These are phyloP conservation scores for Criorhina ranunculi DNA, from an alignment of 2,888 invertebrate genomes.

Conservation along the genomic window DNA sequence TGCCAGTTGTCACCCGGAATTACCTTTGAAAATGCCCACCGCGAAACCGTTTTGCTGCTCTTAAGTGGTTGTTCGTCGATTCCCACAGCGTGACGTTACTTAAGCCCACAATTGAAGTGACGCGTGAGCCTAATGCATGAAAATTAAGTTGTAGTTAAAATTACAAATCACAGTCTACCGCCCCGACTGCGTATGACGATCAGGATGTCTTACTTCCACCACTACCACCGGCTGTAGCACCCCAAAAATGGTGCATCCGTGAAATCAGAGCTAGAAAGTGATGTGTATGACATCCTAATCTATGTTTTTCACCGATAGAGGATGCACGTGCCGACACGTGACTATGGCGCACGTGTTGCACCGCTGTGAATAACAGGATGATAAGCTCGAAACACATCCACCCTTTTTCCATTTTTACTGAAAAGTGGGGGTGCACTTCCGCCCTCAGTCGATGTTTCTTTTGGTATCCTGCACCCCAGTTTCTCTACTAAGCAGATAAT, in stretches of 20 bases:
- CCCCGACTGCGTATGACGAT: constrained; percentile 53
- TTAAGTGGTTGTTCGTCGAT: constrained; percentile 48
- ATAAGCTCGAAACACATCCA: constrained; percentile 71
- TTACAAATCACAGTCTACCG: constrained; percentile 69
- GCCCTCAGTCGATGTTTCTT: constrained; percentile 29
- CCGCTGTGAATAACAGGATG: constrained; percentile 78
- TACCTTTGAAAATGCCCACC: constrained; percentile 39
- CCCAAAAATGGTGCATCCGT: constrained; percentile 56
- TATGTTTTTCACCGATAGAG: constrained; percentile 77
- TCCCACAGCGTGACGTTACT: constrained; percentile 58
- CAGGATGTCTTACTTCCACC: constrained; percentile 20
- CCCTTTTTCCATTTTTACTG: constrained; percentile 1
- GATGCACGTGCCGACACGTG: constrained; percentile 78
- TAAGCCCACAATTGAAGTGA: constrained; percentile 70
- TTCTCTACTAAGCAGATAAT: constrained; percentile 62
- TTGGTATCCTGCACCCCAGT: constrained; percentile 22
- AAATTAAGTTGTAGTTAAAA: constrained; percentile 75
- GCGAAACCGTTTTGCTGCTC: constrained; percentile 21
- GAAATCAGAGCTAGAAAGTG: constrained; percentile 76
- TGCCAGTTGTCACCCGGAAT: constrained; percentile 36
- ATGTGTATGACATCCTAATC: constrained; percentile 78
- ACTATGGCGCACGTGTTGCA: constrained; percentile 76
- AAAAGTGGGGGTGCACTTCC: constrained; percentile 47
- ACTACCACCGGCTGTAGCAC: constrained; percentile 23
- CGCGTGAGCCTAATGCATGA: constrained; percentile 66